Percentiles rank a stretch among this genome's conserved stretches.
These are phyloP conservation scores for Nyleta sp. DNA, from an alignment of 2,888 invertebrate genomes.

Conservation along the genomic window DNA sequence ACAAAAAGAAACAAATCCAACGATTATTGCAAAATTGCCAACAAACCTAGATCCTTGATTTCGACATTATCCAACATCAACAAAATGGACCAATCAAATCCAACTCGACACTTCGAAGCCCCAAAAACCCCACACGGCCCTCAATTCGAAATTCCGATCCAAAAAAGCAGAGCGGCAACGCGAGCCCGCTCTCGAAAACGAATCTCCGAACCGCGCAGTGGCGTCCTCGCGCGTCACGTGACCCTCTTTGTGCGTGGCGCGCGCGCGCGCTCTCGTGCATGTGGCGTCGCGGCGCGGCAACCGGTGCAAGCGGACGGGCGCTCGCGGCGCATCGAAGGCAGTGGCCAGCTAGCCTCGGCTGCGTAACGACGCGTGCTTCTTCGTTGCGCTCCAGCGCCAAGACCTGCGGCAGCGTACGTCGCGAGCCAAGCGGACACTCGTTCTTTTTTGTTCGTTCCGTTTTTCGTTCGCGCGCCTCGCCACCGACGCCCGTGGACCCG, in stretches of 20 bases:
- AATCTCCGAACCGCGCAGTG: no score
- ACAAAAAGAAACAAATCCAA: no score
- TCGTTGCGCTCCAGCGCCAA: constrained; percentile 17
- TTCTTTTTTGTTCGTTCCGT: constrained; percentile 57
- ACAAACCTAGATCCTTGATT: no score
- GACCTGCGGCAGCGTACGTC: constrained; percentile 54
- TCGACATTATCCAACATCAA: no score
- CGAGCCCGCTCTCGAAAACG: no score
- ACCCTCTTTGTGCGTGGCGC: constrained; percentile 15
- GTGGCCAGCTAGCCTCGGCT: constrained; percentile 67
- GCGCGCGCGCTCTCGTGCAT: no score
- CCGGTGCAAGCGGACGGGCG: constrained; percentile 11
- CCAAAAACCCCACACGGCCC: no score
- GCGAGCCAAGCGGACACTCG: constrained; percentile 58
- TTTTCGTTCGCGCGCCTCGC: constrained; percentile 29
- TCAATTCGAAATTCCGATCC: no score
- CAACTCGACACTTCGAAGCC: no score
- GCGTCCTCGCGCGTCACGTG: constrained; percentile 26
- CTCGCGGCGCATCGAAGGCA: constrained; percentile 34
- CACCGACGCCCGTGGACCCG: background rate
- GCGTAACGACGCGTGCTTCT: constrained; percentile 54
- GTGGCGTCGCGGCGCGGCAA: constrained; percentile 19
- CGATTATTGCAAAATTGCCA: no score
- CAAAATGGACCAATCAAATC: no score
- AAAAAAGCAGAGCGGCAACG: no score